A percentile compares a stretch with the other conserved stretches of the same genome.
Evolutionary conservation across 2,888 invertebrate genomes (phyloP).

Genomic region (Luperina nickerlii): DNA sequence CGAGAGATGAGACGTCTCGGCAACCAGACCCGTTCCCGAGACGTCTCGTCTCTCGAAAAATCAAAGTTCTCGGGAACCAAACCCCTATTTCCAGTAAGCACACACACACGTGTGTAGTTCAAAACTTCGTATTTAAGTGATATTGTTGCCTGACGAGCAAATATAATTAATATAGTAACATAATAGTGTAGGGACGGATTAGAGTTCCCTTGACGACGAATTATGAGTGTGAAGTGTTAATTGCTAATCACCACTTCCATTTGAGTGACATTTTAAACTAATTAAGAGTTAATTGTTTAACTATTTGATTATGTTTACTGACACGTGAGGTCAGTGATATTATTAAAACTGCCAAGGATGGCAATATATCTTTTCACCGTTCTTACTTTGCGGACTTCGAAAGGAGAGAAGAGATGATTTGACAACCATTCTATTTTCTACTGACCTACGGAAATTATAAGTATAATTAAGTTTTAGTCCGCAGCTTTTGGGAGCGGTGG

Average conservation of each 20-base stretch:
- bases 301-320: conserved; percentile 18
- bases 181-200: conserved; percentile 30
- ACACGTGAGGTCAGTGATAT: conserved; percentile 4
- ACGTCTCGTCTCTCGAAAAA: too few species aligned
- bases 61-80: too few species aligned
- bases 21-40: too few species aligned
- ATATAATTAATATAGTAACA: conserved; percentile 22
- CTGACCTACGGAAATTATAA: not conserved
- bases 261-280: conserved; percentile 30
- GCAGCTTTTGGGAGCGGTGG: too few species aligned
- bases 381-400: not conserved
- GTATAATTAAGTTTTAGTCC: not conserved
- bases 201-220: conserved; percentile 32
- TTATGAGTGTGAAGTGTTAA: conserved; percentile 40
- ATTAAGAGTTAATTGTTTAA: conserved; percentile 23
- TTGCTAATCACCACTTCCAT: conserved; percentile 43
- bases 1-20: too few species aligned
- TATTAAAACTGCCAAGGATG: not conserved
- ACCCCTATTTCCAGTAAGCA: not conserved
- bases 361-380: not conserved
- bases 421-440: not conserved
- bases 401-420: too few species aligned
- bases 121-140: conserved; percentile 26
- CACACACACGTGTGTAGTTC: not conserved
- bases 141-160: conserved; percentile 6